Conservation (phyloP, 23 tunicate species). For the Halocynthia aurantium region DNA sequence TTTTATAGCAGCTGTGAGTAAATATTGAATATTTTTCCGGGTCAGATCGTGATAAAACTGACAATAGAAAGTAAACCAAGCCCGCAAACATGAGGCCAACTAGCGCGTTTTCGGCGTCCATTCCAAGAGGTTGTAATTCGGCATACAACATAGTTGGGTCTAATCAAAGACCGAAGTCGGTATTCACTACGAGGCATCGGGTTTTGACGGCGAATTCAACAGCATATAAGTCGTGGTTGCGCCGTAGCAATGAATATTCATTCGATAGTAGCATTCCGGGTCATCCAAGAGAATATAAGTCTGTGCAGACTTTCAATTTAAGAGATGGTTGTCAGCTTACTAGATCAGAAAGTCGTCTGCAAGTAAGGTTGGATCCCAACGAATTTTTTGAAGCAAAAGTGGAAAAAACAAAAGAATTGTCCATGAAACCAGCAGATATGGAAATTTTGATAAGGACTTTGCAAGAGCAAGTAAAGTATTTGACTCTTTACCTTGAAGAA, state of each 20-base stretch:
- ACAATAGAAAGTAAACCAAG: no score
- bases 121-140: no score
- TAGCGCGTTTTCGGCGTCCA: no score
- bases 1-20: no score
- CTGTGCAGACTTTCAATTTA: conserved; percentile 78
- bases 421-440: conserved; percentile 27
- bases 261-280: not conserved
- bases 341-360: conserved; percentile 66
- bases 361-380: conserved; percentile 47
- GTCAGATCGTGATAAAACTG: no score
- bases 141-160: no score
- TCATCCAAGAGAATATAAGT: conserved; percentile 25
- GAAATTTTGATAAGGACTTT: conserved; percentile 48
- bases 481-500: conserved; percentile 72
- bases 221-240: conserved; percentile 13
- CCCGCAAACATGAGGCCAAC: no score
- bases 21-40: no score
- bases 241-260: conserved; percentile 10
- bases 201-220: conserved; percentile 15
- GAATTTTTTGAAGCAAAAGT: conserved; percentile 22
- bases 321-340: conserved; percentile 45
- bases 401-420: conserved; percentile 13
- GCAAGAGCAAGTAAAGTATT: conserved; percentile 52
- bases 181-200: not conserved
- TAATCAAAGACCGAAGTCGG: no score